phyloP scores from a whole-genome alignment of 2,888 invertebrate genomes.

The Smittia aterrima region DNA sequence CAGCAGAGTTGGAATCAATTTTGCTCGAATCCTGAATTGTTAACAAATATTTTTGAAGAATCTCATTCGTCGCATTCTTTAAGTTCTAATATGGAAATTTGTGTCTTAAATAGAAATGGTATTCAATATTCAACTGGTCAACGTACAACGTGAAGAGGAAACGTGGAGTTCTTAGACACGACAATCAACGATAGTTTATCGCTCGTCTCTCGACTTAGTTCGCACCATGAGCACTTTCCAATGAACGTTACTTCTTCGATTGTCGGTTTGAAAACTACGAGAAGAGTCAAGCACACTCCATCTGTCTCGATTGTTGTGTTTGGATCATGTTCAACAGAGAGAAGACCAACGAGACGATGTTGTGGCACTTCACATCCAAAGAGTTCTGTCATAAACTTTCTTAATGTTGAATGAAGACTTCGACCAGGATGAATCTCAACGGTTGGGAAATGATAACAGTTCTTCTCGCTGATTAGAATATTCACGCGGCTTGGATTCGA shows the following conservation, averaged over 20 bases:
- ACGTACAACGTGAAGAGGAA: slow-evolving; percentile 80
- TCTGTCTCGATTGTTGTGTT: slow-evolving; percentile 58
- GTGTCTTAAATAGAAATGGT: neutral
- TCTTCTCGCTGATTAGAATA: slow-evolving; percentile 82
- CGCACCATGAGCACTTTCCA: slow-evolving; percentile 88
- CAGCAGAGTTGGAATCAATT: no score
- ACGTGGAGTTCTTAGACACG: slow-evolving; percentile 70
- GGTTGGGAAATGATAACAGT: slow-evolving; percentile 77
- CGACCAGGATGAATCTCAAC: slow-evolving; percentile 85
- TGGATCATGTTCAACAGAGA: slow-evolving; percentile 71
- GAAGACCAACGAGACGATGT: slow-evolving; percentile 77
- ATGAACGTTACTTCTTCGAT: slow-evolving; percentile 83
- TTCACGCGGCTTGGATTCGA: slow-evolving; percentile 74
- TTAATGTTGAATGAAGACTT: slow-evolving; percentile 80
- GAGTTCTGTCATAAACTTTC: slow-evolving; percentile 87
- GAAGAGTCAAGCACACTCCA: slow-evolving; percentile 76
- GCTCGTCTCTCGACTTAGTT: slow-evolving; percentile 68
- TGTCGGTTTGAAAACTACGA: slow-evolving; percentile 80
- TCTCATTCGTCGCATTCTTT: no score
- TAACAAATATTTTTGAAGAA: neutral
- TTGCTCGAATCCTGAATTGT: neutral
- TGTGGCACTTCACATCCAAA: slow-evolving; percentile 84
- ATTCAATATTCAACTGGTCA: slow-evolving; percentile 50
- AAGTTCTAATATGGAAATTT: no score
- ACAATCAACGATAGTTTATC: slow-evolving; percentile 66